phyloP scores from a whole-genome alignment of 2,888 invertebrate species.

The Amorpha juglandis region DNA sequence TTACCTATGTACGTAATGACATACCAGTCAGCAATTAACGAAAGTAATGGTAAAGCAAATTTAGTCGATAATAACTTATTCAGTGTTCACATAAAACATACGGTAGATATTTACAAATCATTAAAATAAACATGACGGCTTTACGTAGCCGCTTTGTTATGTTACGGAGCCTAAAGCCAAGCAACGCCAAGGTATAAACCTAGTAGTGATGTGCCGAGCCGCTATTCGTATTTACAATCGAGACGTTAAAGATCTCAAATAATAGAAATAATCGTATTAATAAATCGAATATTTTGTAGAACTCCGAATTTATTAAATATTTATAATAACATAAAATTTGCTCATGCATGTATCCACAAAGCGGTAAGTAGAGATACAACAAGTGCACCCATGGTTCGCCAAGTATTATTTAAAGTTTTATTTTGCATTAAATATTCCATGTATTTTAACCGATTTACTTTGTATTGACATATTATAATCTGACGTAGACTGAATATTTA shows the following conservation, averaged over 20 bases:
- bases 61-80: not conserved
- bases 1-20: not conserved
- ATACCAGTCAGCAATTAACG: not conserved
- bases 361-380: too few species aligned
- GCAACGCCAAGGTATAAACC: conserved; percentile 59
- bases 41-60: not conserved
- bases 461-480: too few species aligned
- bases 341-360: too few species aligned
- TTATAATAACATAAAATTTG: too few species aligned
- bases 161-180: conserved; percentile 58
- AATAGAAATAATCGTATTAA: not conserved
- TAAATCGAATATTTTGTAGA: not conserved
- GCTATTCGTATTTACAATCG: not conserved
- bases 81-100: not conserved
- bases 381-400: too few species aligned
- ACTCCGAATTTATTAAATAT: not conserved
- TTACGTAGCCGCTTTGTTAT: conserved; percentile 37
- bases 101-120: conserved; percentile 1
- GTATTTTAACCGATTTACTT: too few species aligned
- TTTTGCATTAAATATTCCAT: too few species aligned
- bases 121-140: conserved; percentile 33
- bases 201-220: conserved; percentile 45
- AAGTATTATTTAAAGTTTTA: too few species aligned
- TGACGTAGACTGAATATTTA: too few species aligned
- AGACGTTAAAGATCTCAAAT: not conserved